Percentiles rank a stretch among this genome's conserved stretches.
Conservation (phyloP, 92 coral and sea anemone species). For the Siderastrea radians region DNA sequence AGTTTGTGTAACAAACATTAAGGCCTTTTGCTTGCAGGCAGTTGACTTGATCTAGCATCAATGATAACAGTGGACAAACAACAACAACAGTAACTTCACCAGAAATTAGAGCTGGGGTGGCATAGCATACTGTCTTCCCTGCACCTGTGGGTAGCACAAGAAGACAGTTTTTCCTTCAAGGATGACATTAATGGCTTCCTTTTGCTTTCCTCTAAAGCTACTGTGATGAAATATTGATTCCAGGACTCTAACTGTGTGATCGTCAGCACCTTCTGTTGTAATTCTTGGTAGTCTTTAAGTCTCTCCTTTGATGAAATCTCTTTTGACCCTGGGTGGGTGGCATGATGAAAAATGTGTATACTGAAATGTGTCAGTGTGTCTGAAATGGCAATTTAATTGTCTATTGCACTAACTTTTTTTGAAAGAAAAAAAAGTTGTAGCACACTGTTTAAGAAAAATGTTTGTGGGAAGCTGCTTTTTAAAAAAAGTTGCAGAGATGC, state of each 20-base stretch:
- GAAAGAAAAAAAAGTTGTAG: no score
- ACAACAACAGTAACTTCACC: slow-evolving; percentile 50
- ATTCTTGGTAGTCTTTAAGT: no score
- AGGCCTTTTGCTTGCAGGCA: slow-evolving; percentile 39
- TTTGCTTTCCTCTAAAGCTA: slow-evolving; percentile 44
- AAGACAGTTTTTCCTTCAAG: slow-evolving; percentile 38
- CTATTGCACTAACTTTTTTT: no score
- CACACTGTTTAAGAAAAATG: no score
- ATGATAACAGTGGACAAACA: slow-evolving; percentile 43
- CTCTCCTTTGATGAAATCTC: no score
- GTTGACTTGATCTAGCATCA: slow-evolving; percentile 56
- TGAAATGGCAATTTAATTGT: no score
- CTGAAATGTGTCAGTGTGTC: no score
- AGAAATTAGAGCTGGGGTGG: slow-evolving; percentile 46
- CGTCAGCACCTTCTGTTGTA: background rate
- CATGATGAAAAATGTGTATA: no score
- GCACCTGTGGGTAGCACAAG: slow-evolving; percentile 72
- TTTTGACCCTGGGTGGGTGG: no score
- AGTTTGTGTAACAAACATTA: slow-evolving; percentile 52
- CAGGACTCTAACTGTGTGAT: background rate
- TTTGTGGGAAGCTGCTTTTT: no score
- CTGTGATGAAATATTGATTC: slow-evolving; percentile 9
- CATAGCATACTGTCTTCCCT: slow-evolving; percentile 69
- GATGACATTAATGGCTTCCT: slow-evolving; percentile 36
- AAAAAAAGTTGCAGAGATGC: no score